Evolutionary conservation across 2,888 invertebrate genomes (phyloP), one percentile per base, ranked within the genome.

Genomic region (Bedellia somnulentella): DNA sequence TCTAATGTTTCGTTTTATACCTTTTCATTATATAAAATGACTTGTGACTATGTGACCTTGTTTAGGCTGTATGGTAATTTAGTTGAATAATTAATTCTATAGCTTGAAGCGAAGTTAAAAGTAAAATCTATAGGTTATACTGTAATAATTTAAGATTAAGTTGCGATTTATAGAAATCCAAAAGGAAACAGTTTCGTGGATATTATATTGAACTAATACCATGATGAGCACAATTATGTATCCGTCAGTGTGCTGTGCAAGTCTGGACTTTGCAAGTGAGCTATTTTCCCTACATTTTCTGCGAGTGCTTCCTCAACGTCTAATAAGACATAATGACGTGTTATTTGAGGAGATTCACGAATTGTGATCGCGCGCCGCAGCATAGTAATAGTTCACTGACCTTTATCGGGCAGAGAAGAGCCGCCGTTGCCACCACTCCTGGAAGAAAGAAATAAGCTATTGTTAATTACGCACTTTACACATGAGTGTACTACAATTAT

Each of bases 331-430:
- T 67, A 70, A 71, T 70, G 61, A 66, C 53, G 57, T 62, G 60
- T 63, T 68, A 64, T 66, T 70, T 70, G 54, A 61, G 59, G 61
- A 61, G 64, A 67, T 70, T 64, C 64, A 66, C 63, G 58, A 70
- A 73, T 64, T 64, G 59, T 63, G 47, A 68, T 62, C 9, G 18
- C 9, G 9, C 18, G 9, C 9, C 9, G 9, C 55, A 46, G 47
- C 57, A 57, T 60, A 57, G 57, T 53, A 38, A 40, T 42, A 44
- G 66, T 60, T 70, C 49, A 75, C 70, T 73, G 57, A 75, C 75
- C 73, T 71, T 52, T 24, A 24, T 17, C 27, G 42, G 47, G 49
- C 47, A 57, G 51, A 49, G 47, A 52, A 59, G 52, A 50, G 55
- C 61, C 57, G 54, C 57, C 50, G 52, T 56, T 52, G 53, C 56